Base-by-base conservation (phyloP, 92 coral and sea anemone species). In the Micromussa lordhowensis region DNA sequence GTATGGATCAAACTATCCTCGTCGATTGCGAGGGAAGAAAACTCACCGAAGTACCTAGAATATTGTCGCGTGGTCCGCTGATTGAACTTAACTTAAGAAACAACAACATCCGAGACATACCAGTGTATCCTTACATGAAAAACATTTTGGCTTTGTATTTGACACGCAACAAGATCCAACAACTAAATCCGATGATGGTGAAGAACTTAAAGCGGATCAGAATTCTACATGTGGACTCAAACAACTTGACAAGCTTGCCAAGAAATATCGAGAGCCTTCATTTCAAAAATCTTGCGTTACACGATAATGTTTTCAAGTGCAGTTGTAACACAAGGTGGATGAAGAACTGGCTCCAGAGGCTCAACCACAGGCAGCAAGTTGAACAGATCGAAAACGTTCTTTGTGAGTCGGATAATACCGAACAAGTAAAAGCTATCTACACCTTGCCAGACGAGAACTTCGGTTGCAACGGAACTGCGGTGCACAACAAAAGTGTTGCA, bases 11-110 rank as follows among this genome's bases (percentile, higher is more conserved):
- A 71, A 71, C 76, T 71, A 22, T 71, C 30, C 48, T 71, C 76
- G 32, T 71, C n/a, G 76, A 71, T 71, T 71, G 76, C 76, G 40
- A 71, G 16, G 76, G 76, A 71, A 71, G 76, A 35, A 71, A 71
- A 9, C 76, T 71, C 24, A 35, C 24, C 44, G 30, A 31, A 71
- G 44, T 71, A 35, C 76, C 76, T 1, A 34, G 44, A 34, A 32
- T 35, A 32, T 22, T 31, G 24, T 22, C 76, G 15, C 38, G n/a
- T 29, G n/a, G 76, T 32, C 9, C 21, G 2, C 2, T 35, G 44
- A 71, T 71, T 31, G 40, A 71, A 24, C 76, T 71, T 31, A 69
- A 69, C 75, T 69, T 32, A 17, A 31, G 35, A 71, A 17, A 71
- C 76, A 71, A 71, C 36, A 31, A 71, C 11, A 71, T 71, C 76